phyloP scores from a whole-genome alignment of 2,113 vertebrate species.

The rabbit (Oryctolagus cuniculus) region mOryCun1.1 NC_091434.1:162259501-162260000 shows the following conservation, averaged over 20 bases:
- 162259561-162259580: background rate
- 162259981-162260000: background rate
- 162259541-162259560: background rate
- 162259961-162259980: background rate
- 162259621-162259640: background rate
- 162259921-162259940: background rate
- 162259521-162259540: background rate
- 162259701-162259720: background rate
- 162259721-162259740: background rate
- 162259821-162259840: background rate
- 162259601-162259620: background rate
- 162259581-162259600: rapidly evolving
- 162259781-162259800: background rate
- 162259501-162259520: background rate
- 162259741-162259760: background rate
- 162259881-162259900: background rate
- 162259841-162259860: background rate
- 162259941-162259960: background rate
- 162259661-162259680: background rate
- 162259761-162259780: background rate
- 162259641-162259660: background rate
- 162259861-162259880: background rate
- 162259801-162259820: background rate
- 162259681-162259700: background rate
- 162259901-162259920: background rate